Conservation (phyloP, 2,797 vertebrate genomes). For the Natrix natrix region DNA sequence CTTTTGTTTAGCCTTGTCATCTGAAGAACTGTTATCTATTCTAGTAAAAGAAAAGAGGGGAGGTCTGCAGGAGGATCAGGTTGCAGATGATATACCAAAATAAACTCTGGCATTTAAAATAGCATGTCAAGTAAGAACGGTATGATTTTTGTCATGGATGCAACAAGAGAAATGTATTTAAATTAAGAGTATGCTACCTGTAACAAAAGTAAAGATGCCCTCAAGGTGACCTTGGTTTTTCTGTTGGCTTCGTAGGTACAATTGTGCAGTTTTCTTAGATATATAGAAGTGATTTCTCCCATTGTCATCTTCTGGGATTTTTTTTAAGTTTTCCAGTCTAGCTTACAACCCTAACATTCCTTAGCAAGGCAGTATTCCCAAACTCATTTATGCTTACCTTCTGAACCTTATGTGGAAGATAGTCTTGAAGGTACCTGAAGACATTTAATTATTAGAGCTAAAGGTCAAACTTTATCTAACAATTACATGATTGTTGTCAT, state of each 20-base stretch:
- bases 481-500: neutral
- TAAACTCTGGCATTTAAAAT: neutral
- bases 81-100: slow-evolving; percentile 31
- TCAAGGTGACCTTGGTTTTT: neutral
- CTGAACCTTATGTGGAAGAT: neutral
- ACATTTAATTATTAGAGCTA: neutral
- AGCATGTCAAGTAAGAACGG: slow-evolving; percentile 7
- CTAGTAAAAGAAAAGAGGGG: neutral
- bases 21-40: slow-evolving; percentile 27
- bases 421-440: neutral
- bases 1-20: slow-evolving; percentile 45
- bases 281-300: neutral
- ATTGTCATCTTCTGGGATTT: neutral
- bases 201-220: neutral
- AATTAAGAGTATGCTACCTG: neutral
- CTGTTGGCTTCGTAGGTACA: neutral
- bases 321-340: neutral
- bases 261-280: neutral
- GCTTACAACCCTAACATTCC: neutral
- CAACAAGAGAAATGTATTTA: slow-evolving; percentile 7
- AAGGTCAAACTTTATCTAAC: neutral
- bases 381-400: neutral
- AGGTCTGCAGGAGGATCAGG: slow-evolving; percentile 16
- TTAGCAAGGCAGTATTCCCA: neutral
- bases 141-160: slow-evolving; percentile 4